Conservation (phyloP, 2,113 vertebrate species). For the Hippopotamus amphibius region DNA sequence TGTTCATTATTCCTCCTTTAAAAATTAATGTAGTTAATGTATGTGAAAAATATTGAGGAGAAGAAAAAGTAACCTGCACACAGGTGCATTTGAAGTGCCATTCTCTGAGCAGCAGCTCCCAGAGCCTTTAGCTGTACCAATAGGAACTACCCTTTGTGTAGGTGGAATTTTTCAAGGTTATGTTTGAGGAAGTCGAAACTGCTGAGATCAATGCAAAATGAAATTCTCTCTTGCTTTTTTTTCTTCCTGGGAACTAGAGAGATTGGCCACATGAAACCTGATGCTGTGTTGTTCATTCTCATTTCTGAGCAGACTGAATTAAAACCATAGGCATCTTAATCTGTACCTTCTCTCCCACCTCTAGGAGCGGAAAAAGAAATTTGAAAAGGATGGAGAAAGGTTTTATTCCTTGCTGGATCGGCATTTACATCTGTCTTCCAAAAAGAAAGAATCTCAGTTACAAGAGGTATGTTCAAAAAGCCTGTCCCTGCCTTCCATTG, state of each 20-base stretch:
- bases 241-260: neutral
- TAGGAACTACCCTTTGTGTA: neutral
- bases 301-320: neutral
- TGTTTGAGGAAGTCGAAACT: neutral
- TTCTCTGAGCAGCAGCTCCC: neutral
- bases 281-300: neutral
- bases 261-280: neutral
- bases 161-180: neutral
- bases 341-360: constrained; percentile 67
- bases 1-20: neutral
- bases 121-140: neutral
- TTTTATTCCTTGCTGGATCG: constrained; percentile 97
- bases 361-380: constrained; percentile 97
- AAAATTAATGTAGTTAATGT: neutral
- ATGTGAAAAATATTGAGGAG: neutral
- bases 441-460: constrained; percentile 97
- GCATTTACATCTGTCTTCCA: constrained; percentile 95
- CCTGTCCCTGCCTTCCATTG: neutral
- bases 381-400: constrained; percentile 97
- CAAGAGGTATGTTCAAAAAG: constrained; percentile 90
- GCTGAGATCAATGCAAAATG: neutral
- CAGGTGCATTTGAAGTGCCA: neutral
- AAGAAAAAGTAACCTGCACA: neutral
- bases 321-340: constrained; percentile 56
- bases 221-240: neutral